These are phyloP conservation scores for Apogon talboti DNA, from an alignment of 2,797 vertebrate species.

Conservation along the genomic window DNA sequence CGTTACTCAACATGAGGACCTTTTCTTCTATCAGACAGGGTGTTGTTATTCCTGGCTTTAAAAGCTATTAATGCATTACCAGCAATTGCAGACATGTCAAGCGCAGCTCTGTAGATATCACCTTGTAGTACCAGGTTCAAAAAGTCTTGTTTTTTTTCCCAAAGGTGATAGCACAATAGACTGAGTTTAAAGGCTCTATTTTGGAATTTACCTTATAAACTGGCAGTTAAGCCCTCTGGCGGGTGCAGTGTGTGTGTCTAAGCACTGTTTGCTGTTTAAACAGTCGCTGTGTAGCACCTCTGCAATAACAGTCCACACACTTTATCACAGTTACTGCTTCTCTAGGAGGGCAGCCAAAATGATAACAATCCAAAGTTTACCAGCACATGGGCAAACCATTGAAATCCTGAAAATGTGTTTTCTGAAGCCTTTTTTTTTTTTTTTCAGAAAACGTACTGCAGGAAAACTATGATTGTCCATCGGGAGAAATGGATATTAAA, in stretches of 20 bases:
- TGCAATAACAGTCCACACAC: constrained; percentile 60
- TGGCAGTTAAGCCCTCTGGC: constrained; percentile 52
- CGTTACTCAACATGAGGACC: not conserved
- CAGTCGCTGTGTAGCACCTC: constrained; percentile 54
- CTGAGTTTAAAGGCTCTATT: constrained; percentile 47
- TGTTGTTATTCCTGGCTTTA: constrained; percentile 10
- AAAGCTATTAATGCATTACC: constrained; percentile 1
- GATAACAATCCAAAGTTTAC: constrained; percentile 52
- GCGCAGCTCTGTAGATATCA: constrained; percentile 6
- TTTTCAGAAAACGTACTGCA: constrained; percentile 20
- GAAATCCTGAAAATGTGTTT: constrained; percentile 23
- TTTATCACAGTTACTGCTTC: constrained; percentile 57
- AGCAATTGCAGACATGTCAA: constrained; percentile 3
- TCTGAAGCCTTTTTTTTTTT: constrained; percentile 18
- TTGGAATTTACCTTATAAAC: constrained; percentile 67
- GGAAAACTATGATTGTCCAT: constrained; percentile 29
- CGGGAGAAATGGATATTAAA: constrained; percentile 45
- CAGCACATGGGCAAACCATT: constrained; percentile 31
- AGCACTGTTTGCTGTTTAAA: constrained; percentile 71
- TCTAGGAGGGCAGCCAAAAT: constrained; percentile 63
- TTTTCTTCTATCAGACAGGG: constrained; percentile 9
- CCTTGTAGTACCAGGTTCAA: constrained; percentile 1
- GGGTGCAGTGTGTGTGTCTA: constrained; percentile 39
- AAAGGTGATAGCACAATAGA: constrained; percentile 16
- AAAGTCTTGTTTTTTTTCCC: constrained; percentile 9